phyloP scores from a whole-genome alignment of 2,113 vertebrate genomes.

The Chloebia gouldiae region DNA sequence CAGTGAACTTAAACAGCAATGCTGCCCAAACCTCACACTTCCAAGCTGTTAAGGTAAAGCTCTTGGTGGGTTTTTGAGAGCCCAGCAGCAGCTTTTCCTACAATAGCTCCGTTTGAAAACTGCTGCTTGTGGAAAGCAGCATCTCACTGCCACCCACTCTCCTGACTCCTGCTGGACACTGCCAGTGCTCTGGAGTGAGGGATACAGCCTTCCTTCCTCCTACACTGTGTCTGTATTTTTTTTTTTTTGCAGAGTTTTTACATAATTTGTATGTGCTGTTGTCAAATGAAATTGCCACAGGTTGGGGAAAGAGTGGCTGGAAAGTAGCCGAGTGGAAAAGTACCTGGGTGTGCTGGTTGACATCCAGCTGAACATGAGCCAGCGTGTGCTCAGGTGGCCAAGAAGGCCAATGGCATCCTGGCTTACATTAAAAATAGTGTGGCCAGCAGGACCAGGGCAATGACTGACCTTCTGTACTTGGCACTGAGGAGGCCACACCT shows the following conservation, averaged over 20 bases:
- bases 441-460: background rate
- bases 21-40: background rate
- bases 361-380: background rate
- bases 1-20: background rate
- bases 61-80: background rate
- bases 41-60: background rate
- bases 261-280: background rate
- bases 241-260: background rate
- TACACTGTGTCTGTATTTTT: background rate
- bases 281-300: background rate
- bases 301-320: background rate
- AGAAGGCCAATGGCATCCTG: background rate
- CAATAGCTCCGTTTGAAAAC: background rate
- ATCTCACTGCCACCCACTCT: background rate
- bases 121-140: background rate
- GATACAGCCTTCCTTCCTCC: background rate
- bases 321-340: background rate
- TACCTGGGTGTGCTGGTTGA: background rate
- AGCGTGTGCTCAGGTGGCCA: background rate
- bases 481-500: background rate
- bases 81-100: background rate
- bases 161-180: background rate
- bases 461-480: background rate
- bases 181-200: background rate
- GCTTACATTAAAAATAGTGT: background rate